Base-by-base conservation (phyloP, 2,888 invertebrate genomes). In the Apamea monoglypha region DNA sequence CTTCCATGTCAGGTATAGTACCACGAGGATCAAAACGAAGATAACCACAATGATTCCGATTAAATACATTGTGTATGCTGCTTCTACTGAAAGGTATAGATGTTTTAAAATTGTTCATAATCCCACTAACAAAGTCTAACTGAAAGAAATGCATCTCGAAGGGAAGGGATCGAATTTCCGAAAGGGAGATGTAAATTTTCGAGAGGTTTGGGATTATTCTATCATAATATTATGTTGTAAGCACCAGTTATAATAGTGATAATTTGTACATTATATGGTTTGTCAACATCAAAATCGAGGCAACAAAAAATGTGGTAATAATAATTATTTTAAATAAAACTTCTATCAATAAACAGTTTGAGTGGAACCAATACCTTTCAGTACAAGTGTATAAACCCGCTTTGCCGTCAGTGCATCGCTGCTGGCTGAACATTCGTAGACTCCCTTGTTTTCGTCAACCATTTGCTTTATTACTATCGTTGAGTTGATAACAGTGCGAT, bases 1-100 rank as follows among this genome's bases (percentile, higher is more conserved):
- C 91, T 96, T 97, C 90, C 95, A 94, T 1, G 93, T 91, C 53
- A 97, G 92, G 84, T 96, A 96, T 10, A 95, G 87, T 1, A 97
- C 93, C 32, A 97, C 85, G 44, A 94, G 66, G n/a, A 96, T 88
- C 50, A 97, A 91, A 1, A 95, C 74, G 8, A 96, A 82, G 18
- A 96, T 90, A 61, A 97, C 93, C 0, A 93, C 92, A 21, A 92
- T 92, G n/a, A 96, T 93, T 4, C 91, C 90, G 69, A 91, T 90
- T 8, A 95, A 81, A 80, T 94, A 92, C 3, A 85, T 89, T 16
- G 89, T 90, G 70, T 91, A 89, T 10, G 91, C 82, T 2, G 89
- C 66, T 82, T 90, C 90, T 80, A 90, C 93, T 93, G 92, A 77
- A 92, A 92, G 32, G 2, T 14, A n/a, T 12, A 56, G 8, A 69